phyloP scores from a whole-genome alignment of 2,888 invertebrate species.

The Kuschelorhynchus macadamiae region DNA sequence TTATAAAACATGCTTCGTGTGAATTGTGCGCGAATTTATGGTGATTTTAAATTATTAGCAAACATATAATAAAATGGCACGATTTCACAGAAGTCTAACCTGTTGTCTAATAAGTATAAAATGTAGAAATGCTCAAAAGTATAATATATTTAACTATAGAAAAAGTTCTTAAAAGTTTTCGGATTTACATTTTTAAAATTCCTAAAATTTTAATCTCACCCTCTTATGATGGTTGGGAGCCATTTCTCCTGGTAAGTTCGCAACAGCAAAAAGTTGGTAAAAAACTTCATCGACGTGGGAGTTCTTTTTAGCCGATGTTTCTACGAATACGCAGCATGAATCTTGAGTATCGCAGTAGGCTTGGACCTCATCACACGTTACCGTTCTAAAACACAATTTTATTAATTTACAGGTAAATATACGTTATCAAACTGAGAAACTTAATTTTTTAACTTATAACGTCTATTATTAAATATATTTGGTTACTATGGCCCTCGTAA shows the following conservation, averaged over 20 bases:
- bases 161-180: too few species aligned
- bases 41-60: too few species aligned
- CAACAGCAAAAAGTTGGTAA: conserved; percentile 85
- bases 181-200: neutral
- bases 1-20: too few species aligned
- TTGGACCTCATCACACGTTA: conserved; percentile 82
- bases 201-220: conserved; percentile 69
- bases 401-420: neutral
- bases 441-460: too few species aligned
- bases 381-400: conserved; percentile 72
- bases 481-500: too few species aligned
- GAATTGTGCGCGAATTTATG: too few species aligned
- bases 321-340: conserved; percentile 83
- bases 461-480: too few species aligned
- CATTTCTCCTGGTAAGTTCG: conserved; percentile 90
- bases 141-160: neutral
- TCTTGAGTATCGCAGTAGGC: conserved; percentile 85
- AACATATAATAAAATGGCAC: too few species aligned
- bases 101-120: too few species aligned
- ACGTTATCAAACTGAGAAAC: too few species aligned
- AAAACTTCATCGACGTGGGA: conserved; percentile 87
- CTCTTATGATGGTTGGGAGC: conserved; percentile 89
- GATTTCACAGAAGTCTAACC: too few species aligned
- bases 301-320: conserved; percentile 88
- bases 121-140: too few species aligned